Base-by-base conservation (phyloP, 2,113 vertebrate genomes). In the Capreolus pygargus region DNA sequence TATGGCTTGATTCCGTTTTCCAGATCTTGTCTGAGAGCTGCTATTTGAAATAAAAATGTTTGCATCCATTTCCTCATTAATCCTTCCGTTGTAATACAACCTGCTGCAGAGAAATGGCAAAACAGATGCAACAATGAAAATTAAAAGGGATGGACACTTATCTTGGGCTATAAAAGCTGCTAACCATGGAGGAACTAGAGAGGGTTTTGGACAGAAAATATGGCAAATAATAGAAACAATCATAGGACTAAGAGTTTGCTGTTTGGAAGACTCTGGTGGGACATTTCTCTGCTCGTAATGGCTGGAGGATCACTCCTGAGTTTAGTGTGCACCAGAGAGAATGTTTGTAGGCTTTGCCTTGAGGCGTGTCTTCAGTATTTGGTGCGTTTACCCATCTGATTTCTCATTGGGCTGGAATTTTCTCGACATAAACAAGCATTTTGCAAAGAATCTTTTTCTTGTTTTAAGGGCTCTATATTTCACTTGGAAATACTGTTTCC, bases 91-190 rank as follows among this genome's bases (percentile, higher is more conserved):
- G 98, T 98, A 98, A 98, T 98, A 98, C 97, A 99, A 99, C 99
- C 99, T 99, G 98, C 99, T 98, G 97, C 98, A 99, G 98, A 98
- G 98, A 98, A 99, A 98, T 97, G 98, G 98, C 98, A 98, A 99
- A 99, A 98, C 99, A 99, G 99, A 99, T 99, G 99, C 98, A 98
- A 98, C 96, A 93, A 99, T 99, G 99, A 99, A 99, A 99, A 99
- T 99, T 98, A 98, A 99, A 98, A 99, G 98, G 98, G 99, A 98
- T 98, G 98, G 98, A 99, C 99, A 98, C 99, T 99, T 98, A 98
- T 98, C 98, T 98, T 98, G 97, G 98, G 98, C 98, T 97, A 98
- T 99, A 99, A 99, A 99, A 98, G 98, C 99, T 98, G 98, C 98
- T 98, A 97, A 98, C 98, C 98, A 98, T 99, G 98, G 98, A 98